These are phyloP conservation scores for Drosophila lini DNA, from an alignment of 1,140 invertebrate genomes.

Conservation along the genomic window DNA sequence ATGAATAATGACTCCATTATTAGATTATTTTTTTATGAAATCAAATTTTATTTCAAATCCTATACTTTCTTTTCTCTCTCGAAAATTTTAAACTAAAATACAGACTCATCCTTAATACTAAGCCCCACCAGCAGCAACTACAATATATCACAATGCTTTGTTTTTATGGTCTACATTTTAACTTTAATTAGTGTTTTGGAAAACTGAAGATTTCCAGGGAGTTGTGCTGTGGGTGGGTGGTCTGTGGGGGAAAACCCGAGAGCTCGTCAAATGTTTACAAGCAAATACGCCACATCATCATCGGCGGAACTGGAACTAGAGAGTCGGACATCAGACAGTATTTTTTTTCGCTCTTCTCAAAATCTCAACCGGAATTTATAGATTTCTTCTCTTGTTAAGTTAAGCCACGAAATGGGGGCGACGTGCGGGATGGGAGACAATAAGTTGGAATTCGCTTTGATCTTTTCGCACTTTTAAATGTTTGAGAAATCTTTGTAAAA, in stretches of 20 bases:
- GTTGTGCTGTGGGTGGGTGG: conserved; percentile 35
- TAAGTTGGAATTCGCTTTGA: conserved; percentile 81
- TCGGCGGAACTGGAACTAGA: conserved; percentile 15
- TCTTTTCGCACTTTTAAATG: conserved; percentile 83
- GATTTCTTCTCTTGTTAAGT: conserved; percentile 67
- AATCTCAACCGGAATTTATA: conserved; percentile 53
- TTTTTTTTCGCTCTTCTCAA: conserved; percentile 21
- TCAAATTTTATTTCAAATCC: background rate
- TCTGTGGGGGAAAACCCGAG: conserved; percentile 12
- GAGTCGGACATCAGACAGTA: conserved; percentile 6
- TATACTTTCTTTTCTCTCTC: no score
- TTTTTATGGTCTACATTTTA: conserved; percentile 8
- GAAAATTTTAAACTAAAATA: no score
- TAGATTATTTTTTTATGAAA: no score
- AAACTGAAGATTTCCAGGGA: conserved; percentile 6
- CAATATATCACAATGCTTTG: conserved; percentile 1
- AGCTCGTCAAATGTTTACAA: conserved; percentile 79
- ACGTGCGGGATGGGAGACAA: conserved; percentile 51
- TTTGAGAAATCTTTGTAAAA: conserved; percentile 82
- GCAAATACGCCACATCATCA: conserved; percentile 77
- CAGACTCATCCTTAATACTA: background rate
- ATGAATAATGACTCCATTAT: no score
- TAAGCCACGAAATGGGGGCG: conserved; percentile 37
- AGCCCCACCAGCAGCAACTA: no score
- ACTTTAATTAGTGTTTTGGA: conserved; percentile 8